phyloP scores from a whole-genome alignment of 1,140 invertebrate species.

The Grapholita molesta region DNA sequence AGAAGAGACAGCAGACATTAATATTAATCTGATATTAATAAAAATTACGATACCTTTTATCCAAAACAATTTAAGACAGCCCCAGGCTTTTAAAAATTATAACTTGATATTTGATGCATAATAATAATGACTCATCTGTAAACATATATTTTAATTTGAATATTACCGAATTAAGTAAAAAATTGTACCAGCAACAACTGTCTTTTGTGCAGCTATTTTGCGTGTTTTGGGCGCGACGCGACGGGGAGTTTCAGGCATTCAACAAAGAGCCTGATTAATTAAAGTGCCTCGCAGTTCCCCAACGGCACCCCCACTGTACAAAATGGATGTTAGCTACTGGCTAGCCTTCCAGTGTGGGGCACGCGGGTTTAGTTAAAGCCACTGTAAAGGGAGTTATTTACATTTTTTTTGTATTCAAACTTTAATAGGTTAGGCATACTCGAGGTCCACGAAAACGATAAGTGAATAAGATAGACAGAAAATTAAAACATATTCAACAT shows the following conservation, averaged over 20 bases:
- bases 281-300: constrained; percentile 59
- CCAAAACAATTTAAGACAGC: no score
- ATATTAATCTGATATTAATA: no score
- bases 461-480: no score
- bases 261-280: constrained; percentile 69
- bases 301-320: constrained; percentile 39
- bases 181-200: constrained; percentile 18
- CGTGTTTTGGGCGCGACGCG: constrained; percentile 51
- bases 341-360: background rate
- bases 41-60: no score
- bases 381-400: background rate
- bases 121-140: background rate
- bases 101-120: no score
- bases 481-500: no score
- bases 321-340: background rate
- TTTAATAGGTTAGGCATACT: no score
- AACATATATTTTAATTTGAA: background rate
- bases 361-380: background rate
- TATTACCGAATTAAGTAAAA: constrained; percentile 33
- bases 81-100: no score
- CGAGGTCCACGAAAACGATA: no score
- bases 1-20: no score
- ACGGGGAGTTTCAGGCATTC: constrained; percentile 43
- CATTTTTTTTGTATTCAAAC: no score
- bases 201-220: constrained; percentile 36